These are phyloP conservation scores for Rhynchonycteris naso DNA, from an alignment of 2,797 vertebrate genomes.

Conservation along the genomic window DNA sequence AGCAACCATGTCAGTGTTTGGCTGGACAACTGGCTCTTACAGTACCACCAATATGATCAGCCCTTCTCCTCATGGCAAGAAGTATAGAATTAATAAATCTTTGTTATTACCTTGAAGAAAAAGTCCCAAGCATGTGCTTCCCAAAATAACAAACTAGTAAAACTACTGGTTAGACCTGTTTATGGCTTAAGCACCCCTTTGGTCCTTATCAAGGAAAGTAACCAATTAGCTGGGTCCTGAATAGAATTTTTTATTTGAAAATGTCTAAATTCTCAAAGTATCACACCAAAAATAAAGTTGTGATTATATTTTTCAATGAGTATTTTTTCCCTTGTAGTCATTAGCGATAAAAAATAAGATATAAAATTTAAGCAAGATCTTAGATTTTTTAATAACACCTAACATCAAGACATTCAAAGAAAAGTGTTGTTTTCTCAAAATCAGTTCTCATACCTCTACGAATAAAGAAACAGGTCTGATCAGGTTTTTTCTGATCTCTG, in stretches of 20 bases:
- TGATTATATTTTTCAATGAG: neutral
- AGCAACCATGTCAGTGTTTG: neutral
- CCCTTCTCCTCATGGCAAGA: neutral
- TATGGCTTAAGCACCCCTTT: neutral
- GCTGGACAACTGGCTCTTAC: neutral
- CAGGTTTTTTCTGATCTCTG: neutral
- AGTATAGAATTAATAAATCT: neutral
- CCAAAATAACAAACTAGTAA: neutral
- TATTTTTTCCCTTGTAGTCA: neutral
- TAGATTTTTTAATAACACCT: neutral
- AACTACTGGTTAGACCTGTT: neutral
- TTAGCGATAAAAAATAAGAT: slow-evolving; percentile 1
- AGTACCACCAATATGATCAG: neutral
- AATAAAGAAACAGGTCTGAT: neutral
- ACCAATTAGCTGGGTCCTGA: neutral
- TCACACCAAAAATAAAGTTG: neutral
- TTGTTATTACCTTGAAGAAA: neutral
- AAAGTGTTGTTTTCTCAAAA: slow-evolving; percentile 4
- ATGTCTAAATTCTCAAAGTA: slow-evolving; percentile 9
- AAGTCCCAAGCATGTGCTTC: neutral
- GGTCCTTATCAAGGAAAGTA: neutral
- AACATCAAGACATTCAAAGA: neutral
- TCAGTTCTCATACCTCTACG: neutral
- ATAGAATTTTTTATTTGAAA: neutral
- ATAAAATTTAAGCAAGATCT: neutral